Percentiles rank a stretch among this genome's conserved stretches.
Evolutionary conservation across 2,888 invertebrate genomes (phyloP).

Genomic region (Callimorpha dominula): DNA sequence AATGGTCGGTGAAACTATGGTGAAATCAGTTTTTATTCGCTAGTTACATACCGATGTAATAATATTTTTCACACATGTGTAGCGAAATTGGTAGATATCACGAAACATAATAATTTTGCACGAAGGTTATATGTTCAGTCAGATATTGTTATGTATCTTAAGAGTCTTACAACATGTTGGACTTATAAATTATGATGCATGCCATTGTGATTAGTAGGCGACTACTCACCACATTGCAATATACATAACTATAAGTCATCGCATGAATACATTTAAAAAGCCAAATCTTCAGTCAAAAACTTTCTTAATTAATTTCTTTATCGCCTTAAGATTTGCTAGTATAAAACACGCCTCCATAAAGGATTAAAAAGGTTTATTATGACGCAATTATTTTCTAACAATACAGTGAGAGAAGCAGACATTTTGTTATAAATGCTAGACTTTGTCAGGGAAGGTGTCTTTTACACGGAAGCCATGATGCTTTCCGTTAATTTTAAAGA

Average conservation of each 20-base stretch:
- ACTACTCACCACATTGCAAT: background rate
- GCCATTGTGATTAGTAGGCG: background rate
- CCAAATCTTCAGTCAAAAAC: background rate
- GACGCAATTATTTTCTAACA: background rate
- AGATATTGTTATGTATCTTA: background rate
- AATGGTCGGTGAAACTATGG: constrained; percentile 17
- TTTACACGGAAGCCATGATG: no score
- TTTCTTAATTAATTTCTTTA: no score
- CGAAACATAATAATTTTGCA: background rate
- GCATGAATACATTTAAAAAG: background rate
- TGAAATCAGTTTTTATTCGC: constrained; percentile 21
- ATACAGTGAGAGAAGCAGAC: no score
- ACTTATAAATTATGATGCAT: background rate
- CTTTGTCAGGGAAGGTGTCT: no score
- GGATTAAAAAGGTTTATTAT: background rate
- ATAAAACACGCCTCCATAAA: background rate
- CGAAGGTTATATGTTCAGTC: background rate
- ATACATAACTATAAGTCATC: background rate
- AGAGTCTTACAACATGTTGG: background rate
- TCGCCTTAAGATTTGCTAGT: no score
- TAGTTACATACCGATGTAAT: constrained; percentile 6
- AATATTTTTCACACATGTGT: constrained; percentile 7
- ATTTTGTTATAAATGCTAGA: no score
- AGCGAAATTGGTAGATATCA: constrained; percentile 15
- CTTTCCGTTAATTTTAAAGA: no score